Percentiles rank a stretch among this genome's conserved stretches.
phyloP scores from a whole-genome alignment of 2,113 vertebrate genomes.

The Hyla sarda region DNA sequence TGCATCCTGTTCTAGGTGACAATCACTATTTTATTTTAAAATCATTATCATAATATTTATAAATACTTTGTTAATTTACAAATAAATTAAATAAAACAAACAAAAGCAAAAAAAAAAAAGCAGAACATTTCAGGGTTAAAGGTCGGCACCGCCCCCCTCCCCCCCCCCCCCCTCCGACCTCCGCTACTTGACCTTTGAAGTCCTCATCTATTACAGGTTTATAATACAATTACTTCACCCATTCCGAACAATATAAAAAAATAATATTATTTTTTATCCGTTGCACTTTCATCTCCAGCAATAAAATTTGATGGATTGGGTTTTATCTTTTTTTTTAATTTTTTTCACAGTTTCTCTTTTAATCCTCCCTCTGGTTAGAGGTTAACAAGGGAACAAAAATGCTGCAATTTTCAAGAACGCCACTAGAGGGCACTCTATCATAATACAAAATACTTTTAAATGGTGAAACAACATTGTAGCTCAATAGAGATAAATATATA shows the following conservation, averaged over 20 bases:
- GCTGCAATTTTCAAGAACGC: not conserved
- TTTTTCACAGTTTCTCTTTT: not conserved
- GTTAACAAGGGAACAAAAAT: not conserved
- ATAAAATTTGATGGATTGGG: not conserved
- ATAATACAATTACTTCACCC: not conserved
- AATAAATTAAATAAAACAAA: too few relatives aligned
- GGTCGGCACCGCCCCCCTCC: too few relatives aligned
- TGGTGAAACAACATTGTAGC: too few relatives aligned
- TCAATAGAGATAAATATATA: too few relatives aligned
- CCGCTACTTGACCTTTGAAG: not conserved
- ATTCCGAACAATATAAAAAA: too few relatives aligned
- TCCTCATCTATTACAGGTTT: not conserved
- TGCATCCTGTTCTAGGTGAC: too few relatives aligned
- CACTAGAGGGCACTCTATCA: not conserved
- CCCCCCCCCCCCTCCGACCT: not conserved
- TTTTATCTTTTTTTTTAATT: not conserved
- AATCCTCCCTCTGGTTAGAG: not conserved
- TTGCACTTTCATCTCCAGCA: not conserved
- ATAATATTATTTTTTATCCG: not conserved
- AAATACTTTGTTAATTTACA: too few relatives aligned
- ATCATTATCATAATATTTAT: too few relatives aligned
- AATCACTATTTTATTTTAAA: too few relatives aligned
- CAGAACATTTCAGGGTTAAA: too few relatives aligned
- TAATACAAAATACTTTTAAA: too few relatives aligned
- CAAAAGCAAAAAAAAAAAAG: too few relatives aligned